Conservation (phyloP, 2,888 invertebrate genomes). For the Notodromas monacha region DNA sequence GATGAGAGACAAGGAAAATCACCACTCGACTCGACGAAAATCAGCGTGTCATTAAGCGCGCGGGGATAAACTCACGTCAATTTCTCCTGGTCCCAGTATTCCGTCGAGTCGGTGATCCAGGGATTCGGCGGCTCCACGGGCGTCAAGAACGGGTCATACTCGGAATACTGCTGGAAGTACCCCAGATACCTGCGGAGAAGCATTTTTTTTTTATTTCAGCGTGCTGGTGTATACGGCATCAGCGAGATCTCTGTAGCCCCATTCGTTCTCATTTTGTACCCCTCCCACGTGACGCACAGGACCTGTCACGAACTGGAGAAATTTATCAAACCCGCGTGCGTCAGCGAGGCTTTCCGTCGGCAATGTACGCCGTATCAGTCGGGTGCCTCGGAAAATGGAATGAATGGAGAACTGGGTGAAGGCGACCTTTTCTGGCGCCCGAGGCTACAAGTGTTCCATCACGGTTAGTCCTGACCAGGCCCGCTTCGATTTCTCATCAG, state of each 20-base stretch:
- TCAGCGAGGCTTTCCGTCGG: background rate
- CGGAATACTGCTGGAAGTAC: constrained; percentile 76
- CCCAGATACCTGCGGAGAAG: constrained; percentile 53
- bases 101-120: constrained; percentile 77
- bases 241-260: background rate
- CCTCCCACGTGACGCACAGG: background rate
- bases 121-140: constrained; percentile 80
- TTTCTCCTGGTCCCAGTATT: constrained; percentile 90
- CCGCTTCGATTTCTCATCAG: too few species aligned
- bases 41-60: too few species aligned
- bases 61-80: too few species aligned
- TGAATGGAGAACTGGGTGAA: too few species aligned
- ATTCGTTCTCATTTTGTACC: background rate
- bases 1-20: constrained; percentile 20
- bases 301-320: background rate
- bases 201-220: too few species aligned
- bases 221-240: background rate
- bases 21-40: too few species aligned
- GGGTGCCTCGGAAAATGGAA: too few species aligned
- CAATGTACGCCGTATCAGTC: too few species aligned
- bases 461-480: too few species aligned
- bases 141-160: constrained; percentile 81
- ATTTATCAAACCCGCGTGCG: background rate
- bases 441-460: too few species aligned
- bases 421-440: too few species aligned